Base-by-base conservation (phyloP, 2,113 vertebrate species). In the Poeciliopsis prolifica region DNA sequence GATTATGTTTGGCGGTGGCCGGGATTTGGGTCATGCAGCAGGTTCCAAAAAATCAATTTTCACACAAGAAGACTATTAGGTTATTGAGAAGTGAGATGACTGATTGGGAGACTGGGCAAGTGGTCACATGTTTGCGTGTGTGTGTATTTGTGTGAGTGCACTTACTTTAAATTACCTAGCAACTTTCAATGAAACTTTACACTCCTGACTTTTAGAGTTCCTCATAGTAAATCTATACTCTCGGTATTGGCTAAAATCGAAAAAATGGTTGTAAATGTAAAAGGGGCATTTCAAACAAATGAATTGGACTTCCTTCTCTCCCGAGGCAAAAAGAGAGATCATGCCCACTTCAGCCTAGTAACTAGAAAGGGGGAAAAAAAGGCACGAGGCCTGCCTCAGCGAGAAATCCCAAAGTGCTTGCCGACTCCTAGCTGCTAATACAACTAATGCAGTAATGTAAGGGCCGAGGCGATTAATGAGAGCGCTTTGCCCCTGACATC, bases 21-120 rank as follows among this genome's bases (percentile, higher is more conserved):
- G 29, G 68, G 72, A 72, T 79, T 80, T 5, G 44, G 86, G 87
- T 89, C 83, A 87, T 1, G 67, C 68, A 83, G 82, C 83, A 83
- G 86, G 82, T 88, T 91, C 94, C 95, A 94, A 93, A 94, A 97
- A 98, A 97, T 98, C 96, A 95, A 96, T 98, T 95, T 96, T 97
- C 96, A 97, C 96, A 97, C 96, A 96, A 95, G 95, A 96, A 94
- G 91, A 92, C 95, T 95, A 95, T 97, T 95, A 95, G 92, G 91
- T 96, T 95, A 95, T 95, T 94, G 94, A 96, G 94, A 95, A 92
- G 85, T 79, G 82, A 80, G 82, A 90, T 93, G 95, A 96, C 87
- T 89, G 95, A 93, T 83, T 85, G 88, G 77, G 65, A 44, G 66
- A 6, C 48, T 65, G 80, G 74, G 62, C 37, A 62, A 26, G 73